Evolutionary conservation across 2,113 vertebrate genomes (phyloP), one percentile per base, ranked within the genome.

Genomic region (Gnathonemus echidnorhynchus): DNA sequence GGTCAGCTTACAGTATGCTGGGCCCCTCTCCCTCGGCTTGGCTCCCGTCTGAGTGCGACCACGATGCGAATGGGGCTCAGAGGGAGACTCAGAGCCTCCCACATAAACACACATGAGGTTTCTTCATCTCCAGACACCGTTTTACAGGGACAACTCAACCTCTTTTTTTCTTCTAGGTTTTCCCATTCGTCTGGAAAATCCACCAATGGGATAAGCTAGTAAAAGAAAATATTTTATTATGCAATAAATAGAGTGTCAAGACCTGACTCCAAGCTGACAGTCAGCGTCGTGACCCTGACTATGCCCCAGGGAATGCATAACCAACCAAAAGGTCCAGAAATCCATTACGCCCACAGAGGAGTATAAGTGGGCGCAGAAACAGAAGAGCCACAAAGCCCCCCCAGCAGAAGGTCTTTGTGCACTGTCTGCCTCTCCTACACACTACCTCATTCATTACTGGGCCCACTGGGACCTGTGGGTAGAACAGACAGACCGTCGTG

Each of bases 391-490:
- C 11, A 19, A 42, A 80, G 31, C 35, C 31, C 31, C 70, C 13
- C 21, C 27, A 39, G 58, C 42, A 49, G 58, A 66, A 74, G 46
- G 88, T 24, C n/a, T 88, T n/a, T 74, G 88, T 49, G 24, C 62
- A 88, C 88, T 88, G 88, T 66, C 56, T 49, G 62, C 58, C n/a
- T 88, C 62, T 49, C 62, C 42, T n/a, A 74, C 88, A n/a, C 45
- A 88, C 39, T 42, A 39, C 74, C 74, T 80, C 74, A 80, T 80
- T 80, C 74, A 80, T n/a, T 42, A 80, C 31, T 17, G 35, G 35
- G 74, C 17, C 74, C 35, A 19, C 74, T 19, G 74, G 74, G 74
- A 35, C 74, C 74, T 39, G 31, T 80, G 74, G 35, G 42, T 31
- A n/a, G 42, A 27, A 88, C 58, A 15, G 45, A 45, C 19, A 19